Base-by-base conservation (phyloP, 2,888 invertebrate genomes). In the Congeria kusceri region DNA sequence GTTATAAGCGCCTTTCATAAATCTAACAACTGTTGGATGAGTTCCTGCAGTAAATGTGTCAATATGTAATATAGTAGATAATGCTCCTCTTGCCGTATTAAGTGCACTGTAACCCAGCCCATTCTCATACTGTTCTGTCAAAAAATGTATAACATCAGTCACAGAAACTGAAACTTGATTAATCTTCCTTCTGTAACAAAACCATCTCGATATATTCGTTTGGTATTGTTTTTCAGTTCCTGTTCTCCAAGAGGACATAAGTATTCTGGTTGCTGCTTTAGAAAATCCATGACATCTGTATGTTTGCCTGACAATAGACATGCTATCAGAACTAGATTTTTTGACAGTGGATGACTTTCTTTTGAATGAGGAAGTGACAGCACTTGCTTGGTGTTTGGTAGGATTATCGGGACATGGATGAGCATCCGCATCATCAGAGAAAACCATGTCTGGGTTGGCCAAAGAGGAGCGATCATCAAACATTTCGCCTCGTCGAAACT, bases 391-490 rank as follows among this genome's bases (percentile, higher is more conserved):
- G n/a, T 57, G 20, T 29, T 59, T 25, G 58, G 44, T 2, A 11
- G 23, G 20, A 76, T 25, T 15, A 57, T 15, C 4, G 69, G 76
- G 13, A 20, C 9, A 7, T 57, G 44, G 9, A 27, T 32, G 23
- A 75, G 13, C 15, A 47, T 29, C 23, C 56, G n/a, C n/a, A n/a
- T 32, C 61, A 69, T 68, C 13, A 71, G 20, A 49, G 72, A 23
- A 58, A 76, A 75, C 83, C 79, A 70, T 13, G 29, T 32, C 65
- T 80, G 70, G 4, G 74, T 80, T 9, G 47, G 27, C 71, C 78
- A 82, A 15, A 68, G n/a, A 23, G 70, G 74, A 27, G 70, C 69
- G 46, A 79, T 64, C 0, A 83, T 46, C 4, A 79, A 66, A 25
- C 62, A 69, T 47, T n/a, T 56, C 11, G 77, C 73, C 44, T 44